phyloP scores from a whole-genome alignment of 2,888 invertebrate species.

The Pristionchus japonicus region DNA sequence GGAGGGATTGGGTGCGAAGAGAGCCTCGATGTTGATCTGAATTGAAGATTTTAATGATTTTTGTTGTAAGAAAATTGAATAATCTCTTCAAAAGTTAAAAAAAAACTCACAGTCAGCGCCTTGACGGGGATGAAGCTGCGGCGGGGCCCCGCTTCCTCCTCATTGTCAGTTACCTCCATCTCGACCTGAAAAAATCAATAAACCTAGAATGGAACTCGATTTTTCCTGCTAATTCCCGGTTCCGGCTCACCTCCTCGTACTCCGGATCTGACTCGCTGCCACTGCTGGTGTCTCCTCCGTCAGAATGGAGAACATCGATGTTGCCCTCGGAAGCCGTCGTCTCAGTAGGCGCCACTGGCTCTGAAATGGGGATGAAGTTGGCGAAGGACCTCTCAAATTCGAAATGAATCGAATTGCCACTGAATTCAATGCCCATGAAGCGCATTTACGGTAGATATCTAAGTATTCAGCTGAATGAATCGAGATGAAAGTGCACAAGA shows the following conservation, averaged over 20 bases:
- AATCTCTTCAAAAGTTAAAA: neutral
- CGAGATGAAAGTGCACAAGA: neutral
- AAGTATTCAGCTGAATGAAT: too few species aligned
- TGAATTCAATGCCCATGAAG: neutral
- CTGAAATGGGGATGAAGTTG: neutral
- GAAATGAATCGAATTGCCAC: too few species aligned
- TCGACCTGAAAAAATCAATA: neutral
- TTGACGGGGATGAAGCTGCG: neutral
- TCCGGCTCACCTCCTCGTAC: neutral
- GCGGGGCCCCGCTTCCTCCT: constrained; percentile 5
- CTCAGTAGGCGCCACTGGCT: neutral
- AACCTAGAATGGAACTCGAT: neutral
- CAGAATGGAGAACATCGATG: neutral
- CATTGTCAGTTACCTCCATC: constrained; percentile 5
- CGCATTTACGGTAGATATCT: neutral
- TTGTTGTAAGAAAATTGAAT: neutral
- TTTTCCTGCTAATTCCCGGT: neutral
- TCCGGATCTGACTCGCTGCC: neutral
- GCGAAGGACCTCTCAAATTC: too few species aligned
- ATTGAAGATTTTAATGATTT: neutral
- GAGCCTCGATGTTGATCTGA: neutral
- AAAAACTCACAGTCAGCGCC: neutral
- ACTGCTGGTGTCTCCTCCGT: neutral
- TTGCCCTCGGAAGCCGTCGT: neutral
- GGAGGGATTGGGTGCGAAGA: neutral